These are phyloP conservation scores for Ischnus inquisitorius DNA, from an alignment of 2,888 invertebrate species.

Conservation along the genomic window DNA sequence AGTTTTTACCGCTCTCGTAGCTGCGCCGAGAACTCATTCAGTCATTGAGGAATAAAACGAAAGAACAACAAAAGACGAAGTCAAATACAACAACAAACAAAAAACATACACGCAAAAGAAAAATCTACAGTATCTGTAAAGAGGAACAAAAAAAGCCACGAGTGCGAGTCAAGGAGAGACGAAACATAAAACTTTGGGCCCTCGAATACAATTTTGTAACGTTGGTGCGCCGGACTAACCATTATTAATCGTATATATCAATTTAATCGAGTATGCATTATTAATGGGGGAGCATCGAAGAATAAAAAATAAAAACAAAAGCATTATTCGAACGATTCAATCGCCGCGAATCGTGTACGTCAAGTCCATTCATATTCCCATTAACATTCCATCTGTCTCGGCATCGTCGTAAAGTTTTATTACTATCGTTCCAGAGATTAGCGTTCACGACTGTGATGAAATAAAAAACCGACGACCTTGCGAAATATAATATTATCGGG, in stretches of 20 bases:
- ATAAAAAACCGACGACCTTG: slow-evolving; percentile 16
- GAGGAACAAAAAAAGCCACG: slow-evolving; percentile 6
- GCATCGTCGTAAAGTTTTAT: not conserved
- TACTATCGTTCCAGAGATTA: not conserved
- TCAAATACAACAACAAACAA: slow-evolving; percentile 1
- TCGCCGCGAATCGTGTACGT: slow-evolving; percentile 2
- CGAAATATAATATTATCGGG: slow-evolving; percentile 38
- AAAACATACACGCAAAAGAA: slow-evolving; percentile 11
- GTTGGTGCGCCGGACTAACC: slow-evolving; percentile 75
- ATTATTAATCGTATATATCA: slow-evolving; percentile 74
- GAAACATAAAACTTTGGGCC: slow-evolving; percentile 31
- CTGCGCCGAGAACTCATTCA: slow-evolving; percentile 13
- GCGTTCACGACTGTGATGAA: not conserved
- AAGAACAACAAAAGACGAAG: slow-evolving; percentile 12
- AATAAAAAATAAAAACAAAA: slow-evolving; percentile 73
- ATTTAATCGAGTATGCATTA: slow-evolving; percentile 77
- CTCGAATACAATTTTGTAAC: slow-evolving; percentile 74
- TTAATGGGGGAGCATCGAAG: slow-evolving; percentile 78
- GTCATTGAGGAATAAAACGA: not conserved
- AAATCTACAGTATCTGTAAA: slow-evolving; percentile 4
- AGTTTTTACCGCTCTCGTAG: slow-evolving; percentile 49
- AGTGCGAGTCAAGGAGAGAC: slow-evolving; percentile 22
- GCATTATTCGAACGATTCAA: slow-evolving; percentile 52
- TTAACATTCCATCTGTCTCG: not conserved
- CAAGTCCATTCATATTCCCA: not conserved